Evolutionary conservation across 2,888 invertebrate species (phyloP).

Genomic region (Drosophila borealis): DNA sequence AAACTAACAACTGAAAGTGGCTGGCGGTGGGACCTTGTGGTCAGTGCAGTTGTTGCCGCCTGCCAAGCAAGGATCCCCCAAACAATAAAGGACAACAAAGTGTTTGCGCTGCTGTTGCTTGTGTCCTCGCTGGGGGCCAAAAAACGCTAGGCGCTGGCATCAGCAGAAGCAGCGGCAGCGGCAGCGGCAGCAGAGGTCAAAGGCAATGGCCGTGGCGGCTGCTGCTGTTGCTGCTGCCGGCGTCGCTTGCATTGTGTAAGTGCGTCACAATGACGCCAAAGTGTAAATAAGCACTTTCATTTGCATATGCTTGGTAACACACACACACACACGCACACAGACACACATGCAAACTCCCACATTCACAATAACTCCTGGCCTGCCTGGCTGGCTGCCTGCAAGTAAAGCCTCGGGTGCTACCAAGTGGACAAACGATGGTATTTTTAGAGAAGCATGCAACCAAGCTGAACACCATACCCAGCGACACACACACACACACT

Average conservation of each 20-base stretch:
- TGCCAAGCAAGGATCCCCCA: slow-evolving; percentile 9
- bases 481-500: background rate
- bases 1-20: background rate
- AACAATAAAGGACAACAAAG: slow-evolving; percentile 27
- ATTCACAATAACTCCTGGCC: background rate
- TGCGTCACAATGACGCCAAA: slow-evolving; percentile 55
- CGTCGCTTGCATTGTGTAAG: slow-evolving; percentile 14
- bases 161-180: slow-evolving; percentile 4
- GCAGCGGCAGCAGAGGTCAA: slow-evolving; percentile 25
- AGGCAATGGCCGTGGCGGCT: slow-evolving; percentile 35
- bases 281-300: slow-evolving; percentile 70
- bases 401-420: slow-evolving; percentile 21
- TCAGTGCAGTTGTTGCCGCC: slow-evolving; percentile 23
- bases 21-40: slow-evolving; percentile 20
- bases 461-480: slow-evolving; percentile 6
- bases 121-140: slow-evolving; percentile 25
- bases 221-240: slow-evolving; percentile 11
- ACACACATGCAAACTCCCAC: slow-evolving; percentile 4
- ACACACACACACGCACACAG: background rate
- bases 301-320: slow-evolving; percentile 19
- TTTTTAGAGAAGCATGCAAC: slow-evolving; percentile 9
- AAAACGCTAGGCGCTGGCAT: background rate
- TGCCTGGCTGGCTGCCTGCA: slow-evolving; percentile 6
- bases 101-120: slow-evolving; percentile 14
- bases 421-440: slow-evolving; percentile 32